Conservation (phyloP, 2,888 invertebrate species). For the Cephus pulcher region DNA sequence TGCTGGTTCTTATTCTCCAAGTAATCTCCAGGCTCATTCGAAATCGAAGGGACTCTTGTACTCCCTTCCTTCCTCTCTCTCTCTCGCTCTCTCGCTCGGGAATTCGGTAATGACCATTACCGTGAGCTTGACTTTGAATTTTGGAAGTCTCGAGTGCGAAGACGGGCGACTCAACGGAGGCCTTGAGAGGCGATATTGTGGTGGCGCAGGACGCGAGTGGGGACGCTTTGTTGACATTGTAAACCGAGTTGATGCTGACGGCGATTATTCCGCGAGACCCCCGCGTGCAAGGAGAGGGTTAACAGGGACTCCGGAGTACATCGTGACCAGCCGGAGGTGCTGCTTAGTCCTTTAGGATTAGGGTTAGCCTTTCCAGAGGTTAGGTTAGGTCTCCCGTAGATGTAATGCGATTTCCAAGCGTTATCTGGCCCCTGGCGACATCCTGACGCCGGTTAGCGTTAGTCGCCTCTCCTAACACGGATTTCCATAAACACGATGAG, state of each 20-base stretch:
- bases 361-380: neutral
- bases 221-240: slow-evolving; percentile 57
- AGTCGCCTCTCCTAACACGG: slow-evolving; percentile 38
- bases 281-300: neutral
- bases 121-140: neutral
- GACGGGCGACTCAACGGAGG: neutral
- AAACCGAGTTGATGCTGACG: slow-evolving; percentile 39
- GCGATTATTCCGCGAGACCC: neutral
- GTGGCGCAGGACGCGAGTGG: slow-evolving; percentile 57
- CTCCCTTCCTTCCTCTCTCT: too few relatives aligned
- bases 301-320: neutral
- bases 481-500: slow-evolving; percentile 59
- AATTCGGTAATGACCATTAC: too few relatives aligned
- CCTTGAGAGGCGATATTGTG: slow-evolving; percentile 22
- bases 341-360: neutral
- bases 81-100: too few relatives aligned
- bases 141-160: neutral
- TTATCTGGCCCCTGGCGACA: slow-evolving; percentile 57
- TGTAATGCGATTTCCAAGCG: slow-evolving; percentile 65
- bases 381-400: slow-evolving; percentile 2
- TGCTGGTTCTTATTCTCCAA: too few relatives aligned
- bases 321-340: neutral
- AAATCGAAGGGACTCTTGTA: too few relatives aligned
- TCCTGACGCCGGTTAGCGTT: slow-evolving; percentile 15
- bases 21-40: too few relatives aligned